These are phyloP conservation scores for Euproctis similis DNA, from an alignment of 2,888 invertebrate genomes.

Conservation along the genomic window DNA sequence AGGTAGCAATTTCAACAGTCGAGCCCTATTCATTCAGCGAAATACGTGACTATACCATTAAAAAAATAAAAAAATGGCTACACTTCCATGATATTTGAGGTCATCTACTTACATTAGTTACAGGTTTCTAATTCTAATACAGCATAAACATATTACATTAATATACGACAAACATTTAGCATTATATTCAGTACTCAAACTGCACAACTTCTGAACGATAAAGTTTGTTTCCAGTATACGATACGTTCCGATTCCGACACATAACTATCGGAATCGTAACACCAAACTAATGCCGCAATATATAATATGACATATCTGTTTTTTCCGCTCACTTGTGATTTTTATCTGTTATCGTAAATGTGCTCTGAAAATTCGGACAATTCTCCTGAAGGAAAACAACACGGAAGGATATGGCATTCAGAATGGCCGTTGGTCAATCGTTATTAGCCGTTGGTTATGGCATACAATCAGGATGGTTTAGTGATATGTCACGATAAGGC, in stretches of 20 bases:
- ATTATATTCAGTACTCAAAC: background rate
- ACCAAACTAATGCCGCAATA: constrained; percentile 18
- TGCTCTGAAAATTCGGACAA: constrained; percentile 12
- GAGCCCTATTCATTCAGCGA: too few species aligned
- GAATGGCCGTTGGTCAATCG: constrained; percentile 28
- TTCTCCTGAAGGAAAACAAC: constrained; percentile 23
- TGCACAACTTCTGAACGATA: constrained; percentile 6
- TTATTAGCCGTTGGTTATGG: constrained; percentile 22
- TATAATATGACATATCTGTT: constrained; percentile 18
- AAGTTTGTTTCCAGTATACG: constrained; percentile 7
- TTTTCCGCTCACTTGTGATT: constrained; percentile 15
- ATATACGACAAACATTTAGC: too few species aligned
- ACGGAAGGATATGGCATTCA: constrained; percentile 13
- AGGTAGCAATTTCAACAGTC: too few species aligned
- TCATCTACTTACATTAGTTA: too few species aligned
- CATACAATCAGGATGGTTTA: too few species aligned
- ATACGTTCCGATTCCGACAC: constrained; percentile 16
- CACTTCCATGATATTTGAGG: too few species aligned
- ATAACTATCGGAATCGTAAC: constrained; percentile 12
- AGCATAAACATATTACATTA: too few species aligned
- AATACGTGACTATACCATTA: too few species aligned
- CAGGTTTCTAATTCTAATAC: too few species aligned
- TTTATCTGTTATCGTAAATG: constrained; percentile 17
- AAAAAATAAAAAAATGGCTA: too few species aligned
- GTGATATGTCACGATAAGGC: too few species aligned